Evolutionary conservation across 2,888 invertebrate species (phyloP).

Genomic region (Xanthia togata): DNA sequence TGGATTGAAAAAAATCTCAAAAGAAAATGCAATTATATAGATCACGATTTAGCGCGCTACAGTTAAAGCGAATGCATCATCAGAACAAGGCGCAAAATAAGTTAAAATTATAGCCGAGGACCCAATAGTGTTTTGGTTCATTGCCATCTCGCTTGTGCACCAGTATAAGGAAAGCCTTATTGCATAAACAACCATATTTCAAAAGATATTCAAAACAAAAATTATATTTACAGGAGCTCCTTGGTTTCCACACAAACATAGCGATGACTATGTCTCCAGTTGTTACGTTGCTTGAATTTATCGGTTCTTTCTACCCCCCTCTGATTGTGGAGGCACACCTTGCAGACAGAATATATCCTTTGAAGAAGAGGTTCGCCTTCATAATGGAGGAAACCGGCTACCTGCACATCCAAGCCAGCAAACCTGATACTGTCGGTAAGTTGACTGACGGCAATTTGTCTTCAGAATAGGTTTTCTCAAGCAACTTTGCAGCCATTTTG

Average conservation of each 20-base stretch:
- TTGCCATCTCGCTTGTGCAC: too few species aligned
- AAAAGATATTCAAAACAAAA: too few species aligned
- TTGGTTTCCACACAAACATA: conserved; percentile 92
- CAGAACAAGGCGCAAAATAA: too few species aligned
- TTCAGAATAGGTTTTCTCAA: neutral
- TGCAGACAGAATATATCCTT: conserved; percentile 78
- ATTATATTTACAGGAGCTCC: conserved; percentile 71
- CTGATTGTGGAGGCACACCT: conserved; percentile 85
- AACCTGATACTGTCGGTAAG: conserved; percentile 93
- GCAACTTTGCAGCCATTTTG: neutral
- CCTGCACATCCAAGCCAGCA: conserved; percentile 95
- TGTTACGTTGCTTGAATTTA: conserved; percentile 74
- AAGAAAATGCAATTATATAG: too few species aligned
- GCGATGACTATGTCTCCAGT: conserved; percentile 75
- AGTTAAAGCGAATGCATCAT: too few species aligned
- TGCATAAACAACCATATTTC: too few species aligned
- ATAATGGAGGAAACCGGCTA: conserved; percentile 79
- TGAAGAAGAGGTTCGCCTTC: conserved; percentile 61
- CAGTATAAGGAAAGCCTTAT: too few species aligned
- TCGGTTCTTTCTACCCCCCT: conserved; percentile 90
- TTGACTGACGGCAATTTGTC: neutral
- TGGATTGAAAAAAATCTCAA: too few species aligned
- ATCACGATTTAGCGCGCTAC: too few species aligned
- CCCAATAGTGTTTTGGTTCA: too few species aligned
- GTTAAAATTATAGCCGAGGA: too few species aligned